Evolutionary conservation across 2,113 vertebrate species (phyloP).

Genomic region (Sylvietta virens): DNA sequence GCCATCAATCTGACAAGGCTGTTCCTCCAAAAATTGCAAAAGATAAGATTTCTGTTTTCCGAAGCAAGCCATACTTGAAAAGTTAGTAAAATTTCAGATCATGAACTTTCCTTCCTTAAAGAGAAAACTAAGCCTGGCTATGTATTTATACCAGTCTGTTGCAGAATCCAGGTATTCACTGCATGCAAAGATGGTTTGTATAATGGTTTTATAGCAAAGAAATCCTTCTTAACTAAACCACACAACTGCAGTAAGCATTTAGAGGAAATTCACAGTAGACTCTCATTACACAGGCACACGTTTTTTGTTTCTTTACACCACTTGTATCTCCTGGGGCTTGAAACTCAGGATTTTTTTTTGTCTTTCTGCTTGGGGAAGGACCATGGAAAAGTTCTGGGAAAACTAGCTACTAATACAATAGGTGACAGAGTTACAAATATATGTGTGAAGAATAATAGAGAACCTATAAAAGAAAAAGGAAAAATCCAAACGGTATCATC

Average conservation of each 20-base stretch:
- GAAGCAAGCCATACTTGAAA: background rate
- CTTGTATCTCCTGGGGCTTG: background rate
- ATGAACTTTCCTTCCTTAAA: background rate
- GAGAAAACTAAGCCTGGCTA: background rate
- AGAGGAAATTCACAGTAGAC: background rate
- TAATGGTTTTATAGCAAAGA: background rate
- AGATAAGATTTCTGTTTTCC: background rate
- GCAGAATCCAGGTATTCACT: background rate
- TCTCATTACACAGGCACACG: background rate
- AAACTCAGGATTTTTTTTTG: background rate
- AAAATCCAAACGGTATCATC: background rate
- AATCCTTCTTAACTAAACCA: background rate
- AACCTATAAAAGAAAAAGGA: background rate
- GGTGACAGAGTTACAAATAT: background rate
- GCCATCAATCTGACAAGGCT: background rate
- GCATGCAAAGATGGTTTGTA: background rate
- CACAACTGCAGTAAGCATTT: background rate
- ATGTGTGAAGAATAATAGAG: background rate
- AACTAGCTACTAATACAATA: background rate
- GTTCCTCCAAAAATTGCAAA: background rate
- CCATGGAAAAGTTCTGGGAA: background rate
- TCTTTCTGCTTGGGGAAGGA: background rate
- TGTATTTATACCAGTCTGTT: background rate
- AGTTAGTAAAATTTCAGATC: background rate
- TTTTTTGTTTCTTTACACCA: background rate